Evolutionary conservation across 2,888 invertebrate genomes (phyloP).

Genomic region (Brenthis hecate): DNA sequence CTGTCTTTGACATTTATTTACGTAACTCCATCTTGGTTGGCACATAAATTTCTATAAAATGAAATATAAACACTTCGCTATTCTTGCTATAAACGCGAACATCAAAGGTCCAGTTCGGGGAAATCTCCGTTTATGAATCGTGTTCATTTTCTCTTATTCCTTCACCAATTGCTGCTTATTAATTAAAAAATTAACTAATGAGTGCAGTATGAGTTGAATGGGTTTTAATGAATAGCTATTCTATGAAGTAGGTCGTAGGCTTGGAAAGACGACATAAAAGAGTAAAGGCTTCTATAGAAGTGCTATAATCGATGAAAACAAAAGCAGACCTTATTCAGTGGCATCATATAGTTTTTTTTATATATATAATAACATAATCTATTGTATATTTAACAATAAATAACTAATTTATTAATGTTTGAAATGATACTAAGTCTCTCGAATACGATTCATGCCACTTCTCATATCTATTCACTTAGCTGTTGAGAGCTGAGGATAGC

Average conservation of each 20-base stretch:
- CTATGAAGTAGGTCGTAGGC: constrained; percentile 65
- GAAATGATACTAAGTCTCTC: neutral
- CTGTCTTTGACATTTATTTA: constrained; percentile 61
- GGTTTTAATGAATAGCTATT: constrained; percentile 78
- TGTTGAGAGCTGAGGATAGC: constrained; percentile 51
- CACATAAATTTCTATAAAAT: constrained; percentile 67
- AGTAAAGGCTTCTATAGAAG: constrained; percentile 55
- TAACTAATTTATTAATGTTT: neutral
- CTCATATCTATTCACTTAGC: constrained; percentile 23
- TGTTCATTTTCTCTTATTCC: constrained; percentile 17
- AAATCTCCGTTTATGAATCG: constrained; percentile 53
- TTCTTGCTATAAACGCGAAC: constrained; percentile 44
- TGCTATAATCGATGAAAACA: neutral
- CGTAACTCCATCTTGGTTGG: constrained; percentile 53
- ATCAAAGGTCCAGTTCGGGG: constrained; percentile 67
- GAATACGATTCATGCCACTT: constrained; percentile 2
- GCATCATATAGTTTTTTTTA: no score
- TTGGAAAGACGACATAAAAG: constrained; percentile 42
- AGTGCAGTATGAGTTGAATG: constrained; percentile 77
- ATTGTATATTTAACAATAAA: no score
- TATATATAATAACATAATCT: no score
- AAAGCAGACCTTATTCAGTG: neutral
- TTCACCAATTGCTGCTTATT: constrained; percentile 35
- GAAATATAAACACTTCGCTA: constrained; percentile 52
- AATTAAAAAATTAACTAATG: constrained; percentile 59